phyloP scores from a whole-genome alignment of 2,113 vertebrate genomes.

The Megatriorchis doriae region DNA sequence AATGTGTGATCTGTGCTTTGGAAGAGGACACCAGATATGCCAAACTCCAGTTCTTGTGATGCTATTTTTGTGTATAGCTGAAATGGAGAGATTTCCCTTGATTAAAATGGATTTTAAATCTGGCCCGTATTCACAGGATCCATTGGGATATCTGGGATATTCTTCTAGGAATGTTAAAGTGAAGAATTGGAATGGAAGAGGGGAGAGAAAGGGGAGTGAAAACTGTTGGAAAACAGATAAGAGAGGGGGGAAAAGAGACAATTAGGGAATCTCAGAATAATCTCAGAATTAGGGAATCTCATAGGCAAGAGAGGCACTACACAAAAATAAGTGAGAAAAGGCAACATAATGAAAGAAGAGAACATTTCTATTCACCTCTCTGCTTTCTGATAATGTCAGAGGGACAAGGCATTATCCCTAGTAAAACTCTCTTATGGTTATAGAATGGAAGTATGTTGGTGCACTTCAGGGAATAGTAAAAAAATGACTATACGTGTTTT shows the following conservation, averaged over 20 bases:
- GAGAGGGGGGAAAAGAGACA: fast-evolving
- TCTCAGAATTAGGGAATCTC: not conserved
- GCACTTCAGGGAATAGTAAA: not conserved
- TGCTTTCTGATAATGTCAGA: not conserved
- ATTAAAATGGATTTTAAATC: not conserved
- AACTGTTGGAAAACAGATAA: not conserved
- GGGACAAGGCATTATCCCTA: not conserved
- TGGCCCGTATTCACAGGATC: not conserved
- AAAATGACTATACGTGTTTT: not conserved
- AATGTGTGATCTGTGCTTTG: not conserved
- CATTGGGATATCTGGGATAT: not conserved
- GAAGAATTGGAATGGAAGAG: not conserved
- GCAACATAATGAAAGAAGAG: not conserved
- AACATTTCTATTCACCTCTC: not conserved
- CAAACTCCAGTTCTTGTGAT: not conserved
- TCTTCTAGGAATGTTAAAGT: not conserved
- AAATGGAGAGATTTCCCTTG: not conserved
- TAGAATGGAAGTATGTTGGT: not conserved
- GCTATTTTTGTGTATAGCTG: not conserved
- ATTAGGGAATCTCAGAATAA: not conserved
- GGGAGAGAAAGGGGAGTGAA: not conserved
- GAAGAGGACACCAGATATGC: not conserved
- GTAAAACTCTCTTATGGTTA: not conserved
- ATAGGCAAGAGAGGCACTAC: not conserved
- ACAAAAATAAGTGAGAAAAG: not conserved